Evolutionary conservation across 2,888 invertebrate species (phyloP).

Genomic region (Dolichomitus sp.): DNA sequence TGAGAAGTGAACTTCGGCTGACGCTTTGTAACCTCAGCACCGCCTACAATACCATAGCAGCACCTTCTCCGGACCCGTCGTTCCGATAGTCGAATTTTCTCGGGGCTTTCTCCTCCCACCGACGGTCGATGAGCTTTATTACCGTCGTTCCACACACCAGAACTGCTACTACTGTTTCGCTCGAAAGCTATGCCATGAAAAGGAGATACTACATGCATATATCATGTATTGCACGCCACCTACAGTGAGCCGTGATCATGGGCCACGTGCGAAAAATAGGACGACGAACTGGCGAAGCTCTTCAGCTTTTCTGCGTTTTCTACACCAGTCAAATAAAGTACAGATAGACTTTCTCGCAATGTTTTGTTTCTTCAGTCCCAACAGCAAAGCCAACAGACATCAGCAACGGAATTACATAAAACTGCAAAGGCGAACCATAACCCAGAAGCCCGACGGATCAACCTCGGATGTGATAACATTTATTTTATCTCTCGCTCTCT

Average conservation of each 20-base stretch:
- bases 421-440: conserved; percentile 40
- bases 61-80: neutral
- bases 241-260: conserved; percentile 17
- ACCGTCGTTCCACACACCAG: conserved; percentile 23
- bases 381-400: conserved; percentile 44
- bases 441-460: conserved; percentile 42
- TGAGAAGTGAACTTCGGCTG: conserved; percentile 29
- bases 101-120: conserved; percentile 44
- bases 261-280: conserved; percentile 55
- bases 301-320: conserved; percentile 27
- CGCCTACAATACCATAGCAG: neutral
- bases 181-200: conserved; percentile 1
- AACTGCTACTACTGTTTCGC: conserved; percentile 16
- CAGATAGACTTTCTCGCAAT: conserved; percentile 7
- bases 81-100: conserved; percentile 53
- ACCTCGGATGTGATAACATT: conserved; percentile 47
- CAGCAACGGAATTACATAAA: conserved; percentile 57
- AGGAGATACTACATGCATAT: conserved; percentile 12
- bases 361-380: conserved; percentile 35
- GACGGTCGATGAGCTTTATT: conserved; percentile 57
- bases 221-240: conserved; percentile 1
- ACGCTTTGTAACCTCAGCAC: conserved; percentile 13
- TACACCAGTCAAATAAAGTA: conserved; percentile 1
- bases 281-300: conserved; percentile 12
- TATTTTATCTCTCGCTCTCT: conserved; percentile 45